Evolutionary conservation across 2,888 invertebrate genomes (phyloP), one percentile per base, ranked within the genome.

Genomic region (Timema cristinae): DNA sequence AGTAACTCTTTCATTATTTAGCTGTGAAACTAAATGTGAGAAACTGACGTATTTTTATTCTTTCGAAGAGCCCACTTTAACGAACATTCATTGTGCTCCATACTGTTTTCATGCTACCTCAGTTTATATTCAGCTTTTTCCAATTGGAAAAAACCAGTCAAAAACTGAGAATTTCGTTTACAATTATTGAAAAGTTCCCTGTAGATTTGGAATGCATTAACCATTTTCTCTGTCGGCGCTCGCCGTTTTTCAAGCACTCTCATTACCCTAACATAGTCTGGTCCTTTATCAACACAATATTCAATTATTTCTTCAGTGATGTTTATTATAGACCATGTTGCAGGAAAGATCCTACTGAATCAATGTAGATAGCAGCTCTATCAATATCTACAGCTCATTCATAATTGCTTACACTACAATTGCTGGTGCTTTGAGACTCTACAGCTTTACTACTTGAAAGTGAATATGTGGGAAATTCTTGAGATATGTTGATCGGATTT

Each of bases 301-400:
- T 48, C 13, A 63, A 47, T 63, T 48, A 63, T 63, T 47, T 63
- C 47, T 7, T 63, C 63, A 32, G 47, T 63, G 63, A 63, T 32
- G 9, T 63, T 47, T 10, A 32, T 32, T 32, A 32, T 13, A 63
- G 63, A 32, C 47, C 63, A 63, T 63, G 63, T 47, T 47, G 63
- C 63, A 63, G 63, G 63, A n/a, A n/a, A n/a, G n/a, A 63, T 63
- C 63, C 48, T 63, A 5, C 63, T 63, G 63, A 48, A 63, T 63
- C 9, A 47, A 8, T 63, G 13, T 32, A 5, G 13, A 16, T 47
- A 63, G n/a, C 63, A 47, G 32, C 9, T 13, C 5, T 63, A 63
- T 63, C 16, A 63, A 32, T 47, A 32, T 63, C 63, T 63, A 63
- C 63, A 63, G 10, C 13, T n/a, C 63, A 13, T 63, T 63, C 63